Evolutionary conservation across 2,113 vertebrate species (phyloP).

Genomic region (Rostratula benghalensis): DNA sequence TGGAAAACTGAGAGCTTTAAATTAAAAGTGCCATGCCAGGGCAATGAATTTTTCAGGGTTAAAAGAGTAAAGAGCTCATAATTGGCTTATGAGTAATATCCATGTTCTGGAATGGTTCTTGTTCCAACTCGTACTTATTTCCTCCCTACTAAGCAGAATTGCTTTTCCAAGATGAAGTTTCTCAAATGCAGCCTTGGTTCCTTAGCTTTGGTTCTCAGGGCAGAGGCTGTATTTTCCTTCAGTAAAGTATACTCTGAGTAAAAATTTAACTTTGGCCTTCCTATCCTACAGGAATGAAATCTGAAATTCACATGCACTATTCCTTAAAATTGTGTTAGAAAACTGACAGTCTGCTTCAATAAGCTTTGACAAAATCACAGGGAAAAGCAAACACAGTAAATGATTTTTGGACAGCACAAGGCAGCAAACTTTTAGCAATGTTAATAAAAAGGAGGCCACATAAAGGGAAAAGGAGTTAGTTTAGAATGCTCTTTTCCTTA

Average conservation of each 20-base stretch:
- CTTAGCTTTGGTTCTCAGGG: background rate
- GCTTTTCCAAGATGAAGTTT: background rate
- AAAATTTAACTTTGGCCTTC: background rate
- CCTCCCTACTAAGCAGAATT: background rate
- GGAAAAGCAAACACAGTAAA: background rate
- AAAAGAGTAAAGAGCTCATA: background rate
- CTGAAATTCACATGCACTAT: background rate
- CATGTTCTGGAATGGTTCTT: background rate
- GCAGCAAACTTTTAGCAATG: background rate
- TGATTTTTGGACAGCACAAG: background rate
- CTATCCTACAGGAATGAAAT: background rate
- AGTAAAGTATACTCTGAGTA: background rate
- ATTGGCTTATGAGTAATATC: background rate
- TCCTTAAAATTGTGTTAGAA: background rate
- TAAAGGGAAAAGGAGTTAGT: background rate
- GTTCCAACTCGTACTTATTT: background rate
- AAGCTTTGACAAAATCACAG: background rate
- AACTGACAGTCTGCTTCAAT: background rate
- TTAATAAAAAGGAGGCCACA: background rate
- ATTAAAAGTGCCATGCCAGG: background rate
- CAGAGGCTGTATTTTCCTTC: background rate
- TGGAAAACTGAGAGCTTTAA: background rate
- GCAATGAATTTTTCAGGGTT: background rate
- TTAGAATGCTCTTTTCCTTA: background rate
- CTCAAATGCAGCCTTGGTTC: background rate